Evolutionary conservation across 2,888 invertebrate genomes (phyloP).

Genomic region (Sialis lutaria): DNA sequence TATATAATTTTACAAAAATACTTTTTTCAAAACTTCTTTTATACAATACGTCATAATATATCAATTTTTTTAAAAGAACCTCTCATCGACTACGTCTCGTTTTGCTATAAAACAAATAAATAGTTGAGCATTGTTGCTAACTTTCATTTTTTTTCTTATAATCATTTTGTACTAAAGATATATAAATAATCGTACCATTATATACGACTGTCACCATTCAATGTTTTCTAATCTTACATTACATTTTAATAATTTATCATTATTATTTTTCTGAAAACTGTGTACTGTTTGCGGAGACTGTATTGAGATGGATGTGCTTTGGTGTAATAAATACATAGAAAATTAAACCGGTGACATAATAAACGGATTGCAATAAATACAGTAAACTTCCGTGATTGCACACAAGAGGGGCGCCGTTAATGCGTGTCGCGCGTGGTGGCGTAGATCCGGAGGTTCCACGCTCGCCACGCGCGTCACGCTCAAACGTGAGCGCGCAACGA

Average conservation of each 20-base stretch:
- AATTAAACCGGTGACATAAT: too few relatives aligned
- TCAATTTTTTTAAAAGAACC: slow-evolving; percentile 1
- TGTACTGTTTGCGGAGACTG: too few relatives aligned
- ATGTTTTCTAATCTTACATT: slow-evolving; percentile 6
- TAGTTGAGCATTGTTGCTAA: slow-evolving; percentile 1
- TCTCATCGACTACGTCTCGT: neutral
- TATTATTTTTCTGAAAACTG: slow-evolving; percentile 2
- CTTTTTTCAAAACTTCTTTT: slow-evolving; percentile 5
- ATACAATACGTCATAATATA: slow-evolving; percentile 5
- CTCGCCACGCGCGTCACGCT: too few relatives aligned
- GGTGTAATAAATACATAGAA: too few relatives aligned
- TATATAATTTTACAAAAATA: slow-evolving; percentile 13
- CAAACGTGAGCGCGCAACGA: too few relatives aligned
- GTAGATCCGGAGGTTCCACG: too few relatives aligned
- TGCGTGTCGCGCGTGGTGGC: too few relatives aligned
- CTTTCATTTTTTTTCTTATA: slow-evolving; percentile 3
- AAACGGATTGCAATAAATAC: too few relatives aligned
- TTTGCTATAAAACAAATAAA: neutral
- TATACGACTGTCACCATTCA: slow-evolving; percentile 6
- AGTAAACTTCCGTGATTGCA: too few relatives aligned
- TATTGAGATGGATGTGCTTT: too few relatives aligned
- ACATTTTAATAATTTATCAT: slow-evolving; percentile 1
- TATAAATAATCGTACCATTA: slow-evolving; percentile 4
- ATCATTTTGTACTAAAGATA: slow-evolving; percentile 8
- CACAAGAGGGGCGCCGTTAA: too few relatives aligned